A percentile compares a stretch with the other conserved stretches of the same genome.
These are phyloP conservation scores for Tetraneura akinire DNA, from an alignment of 1,140 invertebrate genomes.

Conservation along the genomic window DNA sequence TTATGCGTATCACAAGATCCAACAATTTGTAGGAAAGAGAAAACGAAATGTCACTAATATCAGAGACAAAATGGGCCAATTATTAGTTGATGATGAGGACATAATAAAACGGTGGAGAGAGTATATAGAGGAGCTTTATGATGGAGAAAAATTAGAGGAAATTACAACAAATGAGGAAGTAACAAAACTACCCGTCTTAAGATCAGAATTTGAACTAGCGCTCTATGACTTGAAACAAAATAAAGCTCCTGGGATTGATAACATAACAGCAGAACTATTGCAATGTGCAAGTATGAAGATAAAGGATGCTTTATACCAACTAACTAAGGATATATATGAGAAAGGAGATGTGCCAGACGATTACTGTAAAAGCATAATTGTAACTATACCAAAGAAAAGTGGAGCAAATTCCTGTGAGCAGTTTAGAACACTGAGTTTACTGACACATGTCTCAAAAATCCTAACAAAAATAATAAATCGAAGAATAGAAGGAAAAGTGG, in stretches of 20 bases:
- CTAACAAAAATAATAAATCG: too few relatives aligned
- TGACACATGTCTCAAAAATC: too few relatives aligned
- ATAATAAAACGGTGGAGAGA: background rate
- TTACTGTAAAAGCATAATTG: background rate
- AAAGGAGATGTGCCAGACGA: background rate
- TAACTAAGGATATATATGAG: background rate
- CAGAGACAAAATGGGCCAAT: background rate
- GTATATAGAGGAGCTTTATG: background rate
- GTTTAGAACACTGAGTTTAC: background rate
- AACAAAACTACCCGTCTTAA: too few relatives aligned
- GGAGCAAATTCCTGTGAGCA: background rate
- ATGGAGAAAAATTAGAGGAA: background rate
- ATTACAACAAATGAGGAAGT: background rate
- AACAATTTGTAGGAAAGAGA: background rate
- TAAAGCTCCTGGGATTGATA: background rate
- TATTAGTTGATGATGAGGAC: background rate
- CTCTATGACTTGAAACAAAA: background rate
- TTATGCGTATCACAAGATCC: background rate
- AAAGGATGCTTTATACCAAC: background rate
- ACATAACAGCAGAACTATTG: background rate
- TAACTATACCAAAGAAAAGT: background rate
- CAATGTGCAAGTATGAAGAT: background rate
- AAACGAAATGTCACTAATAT: constrained; percentile 7
- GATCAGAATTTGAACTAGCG: background rate
- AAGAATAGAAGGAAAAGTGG: too few relatives aligned